Conservation (phyloP, 1,140 invertebrate species). For the Bombus polaris region DNA sequence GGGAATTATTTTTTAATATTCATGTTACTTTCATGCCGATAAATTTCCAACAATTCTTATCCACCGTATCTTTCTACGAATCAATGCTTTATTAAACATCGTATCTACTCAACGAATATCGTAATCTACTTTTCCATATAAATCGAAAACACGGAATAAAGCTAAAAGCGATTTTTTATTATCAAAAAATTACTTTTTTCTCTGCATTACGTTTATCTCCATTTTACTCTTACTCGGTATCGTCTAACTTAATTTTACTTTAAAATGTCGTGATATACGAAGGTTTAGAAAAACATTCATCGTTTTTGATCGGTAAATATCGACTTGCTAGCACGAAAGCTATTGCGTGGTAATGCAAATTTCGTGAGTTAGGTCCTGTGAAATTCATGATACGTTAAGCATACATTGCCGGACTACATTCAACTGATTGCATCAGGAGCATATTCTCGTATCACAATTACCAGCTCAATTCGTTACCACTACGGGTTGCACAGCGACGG, state of each 20-base stretch:
- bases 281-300: background rate
- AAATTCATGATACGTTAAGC: conserved; percentile 63
- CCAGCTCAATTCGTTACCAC: conserved; percentile 42
- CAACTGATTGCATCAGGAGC: conserved; percentile 52
- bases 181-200: too few species aligned
- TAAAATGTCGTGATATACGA: background rate
- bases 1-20: too few species aligned
- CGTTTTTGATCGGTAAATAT: background rate
- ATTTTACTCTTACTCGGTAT: background rate
- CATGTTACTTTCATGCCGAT: too few species aligned
- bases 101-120: too few species aligned
- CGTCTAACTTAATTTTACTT: background rate
- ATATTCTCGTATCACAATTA: conserved; percentile 54
- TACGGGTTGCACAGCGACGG: conserved; percentile 29
- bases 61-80: too few species aligned
- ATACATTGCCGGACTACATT: conserved; percentile 44
- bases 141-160: too few species aligned
- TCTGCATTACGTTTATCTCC: background rate
- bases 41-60: too few species aligned
- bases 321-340: background rate
- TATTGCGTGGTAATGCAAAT: conserved; percentile 4
- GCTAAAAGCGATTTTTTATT: too few species aligned
- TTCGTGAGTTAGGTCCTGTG: conserved; percentile 34
- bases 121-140: too few species aligned
- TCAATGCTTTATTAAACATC: too few species aligned